Percentiles rank a stretch among this genome's conserved stretches.
Evolutionary conservation across 2,888 invertebrate species (phyloP).

Genomic region (Ochlodes sylvanus): DNA sequence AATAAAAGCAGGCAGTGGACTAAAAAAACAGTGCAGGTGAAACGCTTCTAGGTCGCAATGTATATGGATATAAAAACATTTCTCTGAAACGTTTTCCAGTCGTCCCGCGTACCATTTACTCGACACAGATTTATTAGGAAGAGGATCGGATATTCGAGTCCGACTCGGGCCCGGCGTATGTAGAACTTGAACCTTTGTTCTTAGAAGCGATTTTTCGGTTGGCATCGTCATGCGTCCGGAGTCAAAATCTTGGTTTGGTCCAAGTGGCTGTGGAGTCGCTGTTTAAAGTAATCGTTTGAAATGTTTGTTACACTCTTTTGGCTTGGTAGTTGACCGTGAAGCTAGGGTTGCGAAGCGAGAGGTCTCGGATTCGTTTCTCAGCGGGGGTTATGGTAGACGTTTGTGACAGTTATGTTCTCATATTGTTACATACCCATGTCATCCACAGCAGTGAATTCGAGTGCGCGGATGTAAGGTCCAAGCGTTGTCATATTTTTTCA

Average conservation of each 20-base stretch:
- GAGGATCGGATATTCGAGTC: conserved; percentile 62
- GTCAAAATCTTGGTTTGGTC: conserved; percentile 63
- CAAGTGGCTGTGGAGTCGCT: conserved; percentile 46
- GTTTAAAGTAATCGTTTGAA: not conserved
- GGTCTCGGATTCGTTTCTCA: too few species aligned
- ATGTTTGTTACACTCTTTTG: too few species aligned
- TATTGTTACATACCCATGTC: too few species aligned
- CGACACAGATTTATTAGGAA: conserved; percentile 53
- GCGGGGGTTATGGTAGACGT: too few species aligned
- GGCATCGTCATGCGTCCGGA: conserved; percentile 72
- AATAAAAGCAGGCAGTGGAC: conserved; percentile 17
- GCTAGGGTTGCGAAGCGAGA: too few species aligned
- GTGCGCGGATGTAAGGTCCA: too few species aligned
- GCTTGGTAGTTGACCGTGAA: too few species aligned
- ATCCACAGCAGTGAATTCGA: too few species aligned
- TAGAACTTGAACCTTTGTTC: conserved; percentile 80
- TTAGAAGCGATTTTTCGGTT: conserved; percentile 72
- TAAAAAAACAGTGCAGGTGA: conserved; percentile 31
- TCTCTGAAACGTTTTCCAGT: conserved; percentile 34
- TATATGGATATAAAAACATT: conserved; percentile 25
- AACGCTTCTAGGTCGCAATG: conserved; percentile 25
- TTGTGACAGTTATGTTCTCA: too few species aligned
- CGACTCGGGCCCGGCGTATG: conserved; percentile 56
- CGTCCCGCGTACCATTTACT: conserved; percentile 33
- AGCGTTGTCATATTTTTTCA: too few species aligned